phyloP scores from a whole-genome alignment of 2,113 vertebrate genomes.

The Bungarus multicinctus region DNA sequence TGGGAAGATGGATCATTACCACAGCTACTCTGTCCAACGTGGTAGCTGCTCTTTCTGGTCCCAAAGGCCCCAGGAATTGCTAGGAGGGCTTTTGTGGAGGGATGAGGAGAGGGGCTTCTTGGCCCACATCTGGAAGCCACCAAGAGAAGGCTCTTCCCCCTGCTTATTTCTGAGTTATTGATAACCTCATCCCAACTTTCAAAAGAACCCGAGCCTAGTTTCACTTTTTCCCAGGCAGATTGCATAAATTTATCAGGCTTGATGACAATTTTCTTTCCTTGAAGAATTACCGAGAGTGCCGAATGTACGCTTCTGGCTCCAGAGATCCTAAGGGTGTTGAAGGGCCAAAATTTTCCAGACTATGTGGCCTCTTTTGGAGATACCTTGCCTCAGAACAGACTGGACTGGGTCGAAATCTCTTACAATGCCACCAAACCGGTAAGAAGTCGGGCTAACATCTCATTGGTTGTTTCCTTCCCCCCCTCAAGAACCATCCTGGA shows the following conservation, averaged over 20 bases:
- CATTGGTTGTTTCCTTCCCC: neutral
- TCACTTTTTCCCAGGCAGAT: neutral
- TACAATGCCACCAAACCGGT: conserved; percentile 7
- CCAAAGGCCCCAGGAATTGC: neutral
- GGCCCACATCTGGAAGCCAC: neutral
- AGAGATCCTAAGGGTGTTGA: conserved; percentile 73
- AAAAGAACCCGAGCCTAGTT: neutral
- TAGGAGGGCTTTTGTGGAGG: neutral
- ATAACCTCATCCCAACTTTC: neutral
- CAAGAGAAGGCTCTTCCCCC: neutral
- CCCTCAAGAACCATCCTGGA: neutral
- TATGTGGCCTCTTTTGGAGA: conserved; percentile 89
- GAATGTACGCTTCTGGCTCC: conserved; percentile 73
- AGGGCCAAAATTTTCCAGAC: conserved; percentile 78
- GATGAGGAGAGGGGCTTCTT: neutral
- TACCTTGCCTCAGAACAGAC: conserved; percentile 70
- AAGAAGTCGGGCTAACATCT: neutral
- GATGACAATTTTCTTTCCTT: neutral
- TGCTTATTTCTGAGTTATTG: neutral
- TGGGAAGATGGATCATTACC: neutral
- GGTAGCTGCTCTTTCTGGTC: neutral
- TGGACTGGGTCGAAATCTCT: conserved; percentile 85
- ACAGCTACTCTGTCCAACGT: neutral
- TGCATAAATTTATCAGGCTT: neutral
- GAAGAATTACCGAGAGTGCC: conserved; percentile 56